Percentiles rank a stretch among this genome's conserved stretches.
Evolutionary conservation across 2,888 invertebrate species (phyloP).

Genomic region (Microplitis deprimator): DNA sequence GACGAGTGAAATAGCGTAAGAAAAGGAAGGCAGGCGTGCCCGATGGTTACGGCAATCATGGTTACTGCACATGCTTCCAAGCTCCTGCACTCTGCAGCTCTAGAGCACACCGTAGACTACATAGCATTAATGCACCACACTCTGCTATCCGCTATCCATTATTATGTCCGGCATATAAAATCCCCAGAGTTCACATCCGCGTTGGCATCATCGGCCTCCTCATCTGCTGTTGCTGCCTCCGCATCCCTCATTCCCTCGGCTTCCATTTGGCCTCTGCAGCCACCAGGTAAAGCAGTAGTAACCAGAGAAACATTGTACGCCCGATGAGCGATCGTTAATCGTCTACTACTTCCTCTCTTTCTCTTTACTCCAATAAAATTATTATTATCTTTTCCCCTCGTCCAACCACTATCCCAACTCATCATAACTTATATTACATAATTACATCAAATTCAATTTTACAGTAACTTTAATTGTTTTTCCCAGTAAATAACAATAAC

Average conservation of each 20-base stretch:
- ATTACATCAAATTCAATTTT: constrained; percentile 35
- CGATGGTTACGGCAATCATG: constrained; percentile 66
- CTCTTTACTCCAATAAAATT: constrained; percentile 22
- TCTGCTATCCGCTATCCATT: constrained; percentile 56
- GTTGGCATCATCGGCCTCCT: constrained; percentile 36
- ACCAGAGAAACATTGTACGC: constrained; percentile 7
- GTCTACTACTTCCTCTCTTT: constrained; percentile 49
- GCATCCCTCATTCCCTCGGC: neutral
- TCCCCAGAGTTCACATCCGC: constrained; percentile 54
- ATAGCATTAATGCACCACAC: constrained; percentile 34
- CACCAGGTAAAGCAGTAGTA: neutral
- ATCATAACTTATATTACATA: constrained; percentile 20
- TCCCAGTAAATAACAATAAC: constrained; percentile 1
- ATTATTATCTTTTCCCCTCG: neutral
- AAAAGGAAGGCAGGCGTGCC: constrained; percentile 64
- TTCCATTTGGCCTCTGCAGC: constrained; percentile 21
- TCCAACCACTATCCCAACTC: neutral
- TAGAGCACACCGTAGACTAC: constrained; percentile 56
- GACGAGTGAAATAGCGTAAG: constrained; percentile 34
- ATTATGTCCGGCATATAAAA: constrained; percentile 61
- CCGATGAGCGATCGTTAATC: constrained; percentile 57
- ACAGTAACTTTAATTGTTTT: constrained; percentile 12
- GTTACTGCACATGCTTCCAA: constrained; percentile 65
- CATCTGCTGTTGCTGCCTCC: neutral
- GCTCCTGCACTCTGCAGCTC: constrained; percentile 59